phyloP scores from a whole-genome alignment of 1,140 invertebrate genomes.

The Drosophila kohkoa region DNA sequence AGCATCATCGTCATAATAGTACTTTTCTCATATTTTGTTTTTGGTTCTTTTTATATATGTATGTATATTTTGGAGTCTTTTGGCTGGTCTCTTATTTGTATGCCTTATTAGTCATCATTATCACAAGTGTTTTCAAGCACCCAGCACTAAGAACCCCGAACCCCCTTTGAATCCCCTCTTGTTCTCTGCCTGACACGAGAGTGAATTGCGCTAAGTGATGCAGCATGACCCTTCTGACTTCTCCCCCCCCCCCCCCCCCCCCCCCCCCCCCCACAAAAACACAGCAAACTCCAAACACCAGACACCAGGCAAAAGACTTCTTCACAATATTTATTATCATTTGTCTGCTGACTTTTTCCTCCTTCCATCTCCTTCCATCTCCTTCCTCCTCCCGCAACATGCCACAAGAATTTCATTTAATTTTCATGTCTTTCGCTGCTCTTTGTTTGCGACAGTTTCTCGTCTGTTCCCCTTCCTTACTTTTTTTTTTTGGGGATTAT shows the following conservation, averaged over 20 bases:
- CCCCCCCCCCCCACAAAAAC: neutral
- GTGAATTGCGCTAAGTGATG: slow-evolving; percentile 47
- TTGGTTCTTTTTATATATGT: slow-evolving; percentile 15
- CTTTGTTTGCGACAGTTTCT: slow-evolving; percentile 44
- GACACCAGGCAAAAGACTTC: slow-evolving; percentile 6
- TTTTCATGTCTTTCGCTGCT: slow-evolving; percentile 30
- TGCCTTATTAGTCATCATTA: slow-evolving; percentile 81
- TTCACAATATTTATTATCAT: slow-evolving; percentile 73
- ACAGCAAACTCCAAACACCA: no score
- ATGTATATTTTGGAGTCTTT: slow-evolving; percentile 25
- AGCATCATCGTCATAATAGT: slow-evolving; percentile 6
- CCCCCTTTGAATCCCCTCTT: no score
- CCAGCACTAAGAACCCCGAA: slow-evolving; percentile 8
- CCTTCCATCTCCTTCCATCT: neutral
- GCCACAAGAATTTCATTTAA: slow-evolving; percentile 47
- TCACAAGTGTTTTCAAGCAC: slow-evolving; percentile 75
- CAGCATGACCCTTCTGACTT: slow-evolving; percentile 36
- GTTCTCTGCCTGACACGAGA: slow-evolving; percentile 21
- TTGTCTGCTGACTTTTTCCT: slow-evolving; percentile 44
- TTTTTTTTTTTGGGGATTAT: slow-evolving; percentile 26
- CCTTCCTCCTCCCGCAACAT: slow-evolving; percentile 21
- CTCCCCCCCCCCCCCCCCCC: neutral
- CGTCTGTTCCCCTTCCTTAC: neutral
- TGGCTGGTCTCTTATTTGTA: slow-evolving; percentile 56
- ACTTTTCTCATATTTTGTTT: slow-evolving; percentile 18